Percentiles rank a stretch among this genome's conserved stretches.
These are phyloP conservation scores for Thalassophryne amazonica DNA, from an alignment of 2,797 vertebrate genomes.

Conservation along the genomic window DNA sequence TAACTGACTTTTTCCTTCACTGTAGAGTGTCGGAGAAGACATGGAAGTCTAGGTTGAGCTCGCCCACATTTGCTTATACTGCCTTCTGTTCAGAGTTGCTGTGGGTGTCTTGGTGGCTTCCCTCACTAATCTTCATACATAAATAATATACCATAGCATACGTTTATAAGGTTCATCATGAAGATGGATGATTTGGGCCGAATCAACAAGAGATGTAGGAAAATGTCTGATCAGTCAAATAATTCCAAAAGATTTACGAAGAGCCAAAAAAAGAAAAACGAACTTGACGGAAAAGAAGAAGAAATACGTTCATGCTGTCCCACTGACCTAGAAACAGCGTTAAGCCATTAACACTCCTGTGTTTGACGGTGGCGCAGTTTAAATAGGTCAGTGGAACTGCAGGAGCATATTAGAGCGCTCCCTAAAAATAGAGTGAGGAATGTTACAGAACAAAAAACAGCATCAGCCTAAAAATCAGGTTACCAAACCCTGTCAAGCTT, in stretches of 20 bases:
- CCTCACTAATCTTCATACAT: too few relatives aligned
- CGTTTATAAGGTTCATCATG: slow-evolving; percentile 3
- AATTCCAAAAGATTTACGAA: not conserved
- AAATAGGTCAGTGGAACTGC: slow-evolving; percentile 82
- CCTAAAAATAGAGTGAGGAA: slow-evolving; percentile 80
- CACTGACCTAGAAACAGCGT: slow-evolving; percentile 80
- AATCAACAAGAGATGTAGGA: slow-evolving; percentile 49
- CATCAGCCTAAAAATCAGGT: slow-evolving; percentile 46
- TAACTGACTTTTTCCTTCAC: not conserved
- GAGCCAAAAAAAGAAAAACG: slow-evolving; percentile 43
- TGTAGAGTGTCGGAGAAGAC: too few relatives aligned
- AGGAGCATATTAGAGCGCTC: slow-evolving; percentile 68
- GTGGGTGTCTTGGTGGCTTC: too few relatives aligned
- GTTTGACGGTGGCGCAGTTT: slow-evolving; percentile 67
- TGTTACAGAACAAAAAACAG: slow-evolving; percentile 56
- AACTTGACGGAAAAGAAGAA: slow-evolving; percentile 46
- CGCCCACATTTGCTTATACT: too few relatives aligned
- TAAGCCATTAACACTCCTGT: slow-evolving; percentile 75
- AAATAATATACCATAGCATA: too few relatives aligned
- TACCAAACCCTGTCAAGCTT: slow-evolving; percentile 38
- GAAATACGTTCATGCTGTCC: slow-evolving; percentile 66
- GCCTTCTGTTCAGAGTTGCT: too few relatives aligned
- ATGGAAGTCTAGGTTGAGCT: too few relatives aligned
- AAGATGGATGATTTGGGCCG: slow-evolving; percentile 24
- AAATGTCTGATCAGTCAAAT: slow-evolving; percentile 24